phyloP scores from a whole-genome alignment of 2,888 invertebrate species.

The Stenichneumon culpator region DNA sequence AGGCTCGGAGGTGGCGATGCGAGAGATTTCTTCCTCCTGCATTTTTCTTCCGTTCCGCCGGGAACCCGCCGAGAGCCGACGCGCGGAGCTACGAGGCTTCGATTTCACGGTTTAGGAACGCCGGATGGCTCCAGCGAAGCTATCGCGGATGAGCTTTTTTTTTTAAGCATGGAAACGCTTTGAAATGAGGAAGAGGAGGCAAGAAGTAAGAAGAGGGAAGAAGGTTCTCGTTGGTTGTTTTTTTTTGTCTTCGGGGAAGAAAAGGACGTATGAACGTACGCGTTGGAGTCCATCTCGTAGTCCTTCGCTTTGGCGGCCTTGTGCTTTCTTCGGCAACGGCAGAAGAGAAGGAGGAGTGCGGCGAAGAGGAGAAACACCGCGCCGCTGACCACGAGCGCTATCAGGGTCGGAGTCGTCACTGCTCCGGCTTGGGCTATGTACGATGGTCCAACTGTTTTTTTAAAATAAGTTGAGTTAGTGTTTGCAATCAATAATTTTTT shows the following conservation, averaged over 20 bases:
- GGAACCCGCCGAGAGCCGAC: slow-evolving; percentile 59
- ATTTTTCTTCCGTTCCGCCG: slow-evolving; percentile 59
- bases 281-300: slow-evolving; percentile 94
- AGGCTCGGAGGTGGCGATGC: slow-evolving; percentile 55
- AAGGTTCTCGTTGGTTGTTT: too few relatives aligned
- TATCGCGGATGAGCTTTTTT: slow-evolving; percentile 32
- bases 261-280: slow-evolving; percentile 80
- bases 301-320: slow-evolving; percentile 92
- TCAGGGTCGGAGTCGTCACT: slow-evolving; percentile 91
- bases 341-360: slow-evolving; percentile 92
- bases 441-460: slow-evolving; percentile 91
- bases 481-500: not conserved
- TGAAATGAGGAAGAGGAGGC: slow-evolving; percentile 33
- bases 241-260: too few relatives aligned
- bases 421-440: slow-evolving; percentile 93
- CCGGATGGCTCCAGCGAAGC: slow-evolving; percentile 67
- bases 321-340: slow-evolving; percentile 94
- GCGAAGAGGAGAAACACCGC: slow-evolving; percentile 93
- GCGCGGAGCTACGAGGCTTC: slow-evolving; percentile 74
- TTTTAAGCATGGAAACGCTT: slow-evolving; percentile 47
- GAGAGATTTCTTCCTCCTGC: slow-evolving; percentile 35
- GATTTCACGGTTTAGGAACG: slow-evolving; percentile 79
- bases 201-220: slow-evolving; percentile 17
- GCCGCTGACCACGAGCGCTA: slow-evolving; percentile 92
- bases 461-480: slow-evolving; percentile 35